Percentiles rank a stretch among this genome's conserved stretches.
phyloP scores from a whole-genome alignment of 2,797 vertebrate species.

The Phoebastria nigripes region DNA sequence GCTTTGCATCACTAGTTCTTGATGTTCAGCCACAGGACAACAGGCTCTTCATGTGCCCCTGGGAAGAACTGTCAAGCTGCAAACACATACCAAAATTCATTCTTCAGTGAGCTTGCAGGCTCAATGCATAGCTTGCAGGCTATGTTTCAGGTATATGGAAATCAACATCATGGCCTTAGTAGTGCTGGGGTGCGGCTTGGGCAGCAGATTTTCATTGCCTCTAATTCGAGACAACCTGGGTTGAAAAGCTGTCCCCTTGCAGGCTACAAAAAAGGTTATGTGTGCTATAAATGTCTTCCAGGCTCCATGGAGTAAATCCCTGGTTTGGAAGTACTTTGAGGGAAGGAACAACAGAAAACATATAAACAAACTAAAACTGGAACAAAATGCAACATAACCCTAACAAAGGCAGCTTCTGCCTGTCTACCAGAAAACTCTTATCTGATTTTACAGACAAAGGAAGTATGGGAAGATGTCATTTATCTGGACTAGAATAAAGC shows the following conservation, averaged over 20 bases:
- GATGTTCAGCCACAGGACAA: background rate
- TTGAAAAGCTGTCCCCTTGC: background rate
- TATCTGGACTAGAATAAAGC: slow-evolving; percentile 29
- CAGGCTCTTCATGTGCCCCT: background rate
- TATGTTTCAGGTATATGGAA: background rate
- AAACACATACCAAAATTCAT: background rate
- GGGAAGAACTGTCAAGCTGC: background rate
- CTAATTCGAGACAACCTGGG: background rate
- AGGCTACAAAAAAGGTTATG: background rate
- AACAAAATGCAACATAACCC: background rate
- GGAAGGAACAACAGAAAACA: background rate
- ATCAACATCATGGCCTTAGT: background rate
- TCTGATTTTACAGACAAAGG: slow-evolving; percentile 50
- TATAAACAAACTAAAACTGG: background rate
- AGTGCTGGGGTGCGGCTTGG: background rate
- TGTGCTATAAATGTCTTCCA: background rate
- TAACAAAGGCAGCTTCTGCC: slow-evolving; percentile 39
- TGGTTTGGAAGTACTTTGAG: background rate
- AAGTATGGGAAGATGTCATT: slow-evolving; percentile 54
- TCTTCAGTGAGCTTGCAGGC: background rate
- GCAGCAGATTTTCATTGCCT: background rate
- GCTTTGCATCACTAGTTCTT: background rate
- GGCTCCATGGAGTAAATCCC: background rate
- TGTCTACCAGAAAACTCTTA: slow-evolving; percentile 22
- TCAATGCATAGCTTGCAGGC: background rate